phyloP scores from a whole-genome alignment of 2,888 invertebrate genomes.

The Nebria salina region DNA sequence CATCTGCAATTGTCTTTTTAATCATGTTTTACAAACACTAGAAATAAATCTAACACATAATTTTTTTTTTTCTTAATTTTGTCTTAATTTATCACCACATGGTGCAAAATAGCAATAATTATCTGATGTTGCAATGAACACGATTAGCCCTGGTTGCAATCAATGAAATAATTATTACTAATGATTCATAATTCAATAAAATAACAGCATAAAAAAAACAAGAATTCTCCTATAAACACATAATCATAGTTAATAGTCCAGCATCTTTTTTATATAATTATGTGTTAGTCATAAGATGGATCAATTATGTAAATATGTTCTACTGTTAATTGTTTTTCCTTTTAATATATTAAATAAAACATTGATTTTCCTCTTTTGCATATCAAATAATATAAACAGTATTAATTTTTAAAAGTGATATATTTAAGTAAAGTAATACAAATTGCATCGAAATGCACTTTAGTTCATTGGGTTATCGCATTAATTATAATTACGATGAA shows the following conservation, averaged over 20 bases:
- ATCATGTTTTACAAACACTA: background rate
- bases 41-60: background rate
- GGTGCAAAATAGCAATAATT: background rate
- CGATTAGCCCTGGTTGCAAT: background rate
- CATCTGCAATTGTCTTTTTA: background rate
- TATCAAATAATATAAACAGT: no score
- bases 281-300: background rate
- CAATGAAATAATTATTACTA: background rate
- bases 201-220: conserved; percentile 10
- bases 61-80: no score
- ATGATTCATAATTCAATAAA: conserved; percentile 7
- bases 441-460: no score
- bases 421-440: no score
- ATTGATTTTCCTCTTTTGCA: background rate
- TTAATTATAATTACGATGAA: conserved; percentile 19
- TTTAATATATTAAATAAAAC: background rate
- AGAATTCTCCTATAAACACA: conserved; percentile 4
- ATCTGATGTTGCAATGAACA: background rate
- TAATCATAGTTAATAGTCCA: background rate
- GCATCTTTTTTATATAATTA: background rate
- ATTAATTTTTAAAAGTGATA: no score
- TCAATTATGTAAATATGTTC: background rate
- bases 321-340: background rate
- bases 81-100: no score
- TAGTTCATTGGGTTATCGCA: conserved; percentile 19